Evolutionary conservation across 1,140 invertebrate species (phyloP), one percentile per base, ranked within the genome.

Genomic region (Littorina saxatilis): DNA sequence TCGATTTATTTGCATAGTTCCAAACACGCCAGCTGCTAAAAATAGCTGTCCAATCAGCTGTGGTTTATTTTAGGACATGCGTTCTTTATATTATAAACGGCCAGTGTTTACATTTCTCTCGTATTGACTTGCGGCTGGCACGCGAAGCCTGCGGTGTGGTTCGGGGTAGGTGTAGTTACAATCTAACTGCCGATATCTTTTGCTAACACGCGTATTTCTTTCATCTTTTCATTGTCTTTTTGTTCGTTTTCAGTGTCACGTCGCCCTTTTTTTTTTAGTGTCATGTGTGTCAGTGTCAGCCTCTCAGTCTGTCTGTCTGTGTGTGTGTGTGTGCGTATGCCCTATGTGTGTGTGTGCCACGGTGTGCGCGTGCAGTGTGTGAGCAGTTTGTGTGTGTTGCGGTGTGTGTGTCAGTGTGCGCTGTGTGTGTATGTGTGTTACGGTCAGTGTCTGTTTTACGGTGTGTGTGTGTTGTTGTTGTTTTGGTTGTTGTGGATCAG

Each of bases 321-420:
- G 61, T 32, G 29, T 66, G 61, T 66, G 61, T 66, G 61, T 66
- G 61, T 66, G 17, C 43, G 43, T 47, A 47, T 17, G 43, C 43
- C 7, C 43, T n/a, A 20, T 29, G 39, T 47, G 70, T 47, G 39
- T 73, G 20, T 47, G 15, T 7, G 17, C 5, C 4, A 32, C 27
- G 2, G 61, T 66, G 61, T 66, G 61, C 35, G 61, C 35, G 61
- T 66, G 61, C 35, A 29, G 61, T 66, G 61, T 66, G 61, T 66
- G 61, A 32, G 61, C 35, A 29, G 61, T 66, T n/a, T 66, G 61
- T 66, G 61, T 66, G 61, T 66, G 61, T 66, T n/a, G 29, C 27
- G 29, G 61, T 66, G 61, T 32, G 61, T 66, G 61, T 66, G 61
- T 66, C 27, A 32, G 61, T 66, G 61, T 66, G 61, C 35, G 61